A percentile compares a stretch with the other conserved stretches of the same genome.
These are phyloP conservation scores for Arenaria interpres DNA, from an alignment of 2,113 vertebrate genomes.

Conservation along the genomic window DNA sequence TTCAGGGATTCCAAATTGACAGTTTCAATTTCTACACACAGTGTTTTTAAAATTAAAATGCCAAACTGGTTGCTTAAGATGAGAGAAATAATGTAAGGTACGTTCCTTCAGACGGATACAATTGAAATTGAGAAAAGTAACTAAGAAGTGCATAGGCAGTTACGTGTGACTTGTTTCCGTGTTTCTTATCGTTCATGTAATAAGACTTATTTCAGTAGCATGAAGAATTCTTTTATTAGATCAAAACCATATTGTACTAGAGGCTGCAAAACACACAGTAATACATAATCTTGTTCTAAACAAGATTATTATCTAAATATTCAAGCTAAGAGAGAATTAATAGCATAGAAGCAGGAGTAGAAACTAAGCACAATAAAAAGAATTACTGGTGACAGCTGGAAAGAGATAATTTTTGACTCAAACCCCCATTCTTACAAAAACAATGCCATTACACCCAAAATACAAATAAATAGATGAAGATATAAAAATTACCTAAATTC, in stretches of 20 bases:
- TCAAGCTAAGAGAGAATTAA: not conserved
- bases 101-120: not conserved
- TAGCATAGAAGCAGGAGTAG: not conserved
- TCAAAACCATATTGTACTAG: not conserved
- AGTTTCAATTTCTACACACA: not conserved
- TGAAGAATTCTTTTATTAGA: not conserved
- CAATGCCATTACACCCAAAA: not conserved
- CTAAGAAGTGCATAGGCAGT: not conserved
- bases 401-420: not conserved
- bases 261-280: not conserved
- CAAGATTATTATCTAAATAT: not conserved
- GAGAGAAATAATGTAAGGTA: not conserved
- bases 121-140: not conserved
- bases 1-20: not conserved
- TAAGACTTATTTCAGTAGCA: not conserved
- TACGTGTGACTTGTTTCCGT: not conserved
- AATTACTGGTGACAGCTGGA: not conserved
- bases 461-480: not conserved
- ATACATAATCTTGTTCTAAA: not conserved
- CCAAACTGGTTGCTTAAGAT: not conserved
- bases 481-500: not conserved
- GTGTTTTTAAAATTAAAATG: not conserved
- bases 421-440: not conserved
- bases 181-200: not conserved
- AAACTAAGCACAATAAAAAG: not conserved